Evolutionary conservation across 1,140 invertebrate species (phyloP).

Genomic region (Microplitis mediator): DNA sequence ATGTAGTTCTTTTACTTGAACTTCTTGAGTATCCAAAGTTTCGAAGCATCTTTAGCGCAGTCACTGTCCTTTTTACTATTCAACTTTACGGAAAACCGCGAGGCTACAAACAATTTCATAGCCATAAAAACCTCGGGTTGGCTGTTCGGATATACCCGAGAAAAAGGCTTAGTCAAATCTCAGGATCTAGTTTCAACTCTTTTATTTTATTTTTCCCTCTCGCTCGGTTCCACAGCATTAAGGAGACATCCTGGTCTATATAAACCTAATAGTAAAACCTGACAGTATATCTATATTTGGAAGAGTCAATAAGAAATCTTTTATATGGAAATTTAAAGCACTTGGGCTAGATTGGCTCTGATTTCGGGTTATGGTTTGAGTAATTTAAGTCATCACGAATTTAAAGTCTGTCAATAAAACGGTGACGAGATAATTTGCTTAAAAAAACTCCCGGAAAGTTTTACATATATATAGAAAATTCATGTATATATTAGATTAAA

Average conservation of each 20-base stretch:
- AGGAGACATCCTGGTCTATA: not conserved
- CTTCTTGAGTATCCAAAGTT: constrained; percentile 15
- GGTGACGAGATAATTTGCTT: too few species aligned
- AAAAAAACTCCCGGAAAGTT: too few species aligned
- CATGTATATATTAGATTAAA: too few species aligned
- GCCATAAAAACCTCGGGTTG: constrained; percentile 5
- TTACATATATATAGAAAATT: too few species aligned
- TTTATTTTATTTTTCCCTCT: not conserved
- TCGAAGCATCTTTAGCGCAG: not conserved
- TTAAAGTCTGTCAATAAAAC: not conserved
- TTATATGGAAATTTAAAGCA: constrained; percentile 19
- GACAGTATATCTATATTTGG: too few species aligned
- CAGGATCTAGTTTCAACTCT: constrained; percentile 17
- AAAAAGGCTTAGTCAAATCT: constrained; percentile 20
- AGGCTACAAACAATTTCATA: constrained; percentile 28
- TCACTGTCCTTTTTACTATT: constrained; percentile 24
- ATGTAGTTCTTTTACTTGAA: not conserved
- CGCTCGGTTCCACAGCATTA: not conserved
- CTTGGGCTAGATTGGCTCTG: not conserved
- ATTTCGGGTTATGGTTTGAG: not conserved
- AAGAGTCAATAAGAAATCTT: constrained; percentile 11
- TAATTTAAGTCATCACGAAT: not conserved
- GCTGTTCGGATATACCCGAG: not conserved
- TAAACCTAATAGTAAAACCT: too few species aligned
- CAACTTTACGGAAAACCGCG: constrained; percentile 25